These are phyloP conservation scores for Nematolebias whitei DNA, from an alignment of 2,113 vertebrate species.

Conservation along the genomic window DNA sequence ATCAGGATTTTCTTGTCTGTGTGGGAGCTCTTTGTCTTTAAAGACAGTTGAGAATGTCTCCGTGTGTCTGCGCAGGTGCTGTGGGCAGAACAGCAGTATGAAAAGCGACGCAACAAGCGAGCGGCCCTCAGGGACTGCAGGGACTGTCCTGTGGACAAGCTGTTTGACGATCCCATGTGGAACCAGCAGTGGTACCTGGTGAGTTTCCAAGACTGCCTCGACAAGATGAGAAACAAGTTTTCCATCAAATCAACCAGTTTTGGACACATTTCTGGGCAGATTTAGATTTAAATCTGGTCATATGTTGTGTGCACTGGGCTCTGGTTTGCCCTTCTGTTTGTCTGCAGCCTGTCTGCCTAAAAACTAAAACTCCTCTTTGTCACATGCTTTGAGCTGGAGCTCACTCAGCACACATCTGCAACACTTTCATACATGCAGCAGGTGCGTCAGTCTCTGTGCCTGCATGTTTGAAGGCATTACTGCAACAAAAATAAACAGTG, in stretches of 20 bases:
- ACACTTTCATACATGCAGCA: background rate
- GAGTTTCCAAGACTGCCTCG: constrained; percentile 66
- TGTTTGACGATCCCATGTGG: constrained; percentile 99
- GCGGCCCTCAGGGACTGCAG: constrained; percentile 74
- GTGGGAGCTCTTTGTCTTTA: background rate
- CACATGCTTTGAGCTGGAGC: background rate
- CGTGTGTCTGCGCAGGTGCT: constrained; percentile 78
- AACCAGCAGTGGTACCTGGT: constrained; percentile 99
- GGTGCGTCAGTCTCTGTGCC: background rate
- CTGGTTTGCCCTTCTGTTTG: constrained; percentile 10
- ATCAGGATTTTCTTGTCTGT: background rate
- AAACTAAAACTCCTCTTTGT: constrained; percentile 21
- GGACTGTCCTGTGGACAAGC: constrained; percentile 83
- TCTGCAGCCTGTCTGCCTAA: constrained; percentile 10
- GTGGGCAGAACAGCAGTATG: constrained; percentile 98
- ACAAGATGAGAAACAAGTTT: no score
- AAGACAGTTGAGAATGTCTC: background rate
- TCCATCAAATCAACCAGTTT: background rate
- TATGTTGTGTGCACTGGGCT: constrained; percentile 8
- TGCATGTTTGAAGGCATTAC: background rate
- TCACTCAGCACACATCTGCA: background rate
- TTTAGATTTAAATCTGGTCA: background rate
- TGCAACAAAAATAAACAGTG: constrained; percentile 7
- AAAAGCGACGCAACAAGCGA: constrained; percentile 88
- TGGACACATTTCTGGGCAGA: background rate